Evolutionary conservation across 2,113 vertebrate species (phyloP).

Genomic region (Hemicordylus capensis): DNA sequence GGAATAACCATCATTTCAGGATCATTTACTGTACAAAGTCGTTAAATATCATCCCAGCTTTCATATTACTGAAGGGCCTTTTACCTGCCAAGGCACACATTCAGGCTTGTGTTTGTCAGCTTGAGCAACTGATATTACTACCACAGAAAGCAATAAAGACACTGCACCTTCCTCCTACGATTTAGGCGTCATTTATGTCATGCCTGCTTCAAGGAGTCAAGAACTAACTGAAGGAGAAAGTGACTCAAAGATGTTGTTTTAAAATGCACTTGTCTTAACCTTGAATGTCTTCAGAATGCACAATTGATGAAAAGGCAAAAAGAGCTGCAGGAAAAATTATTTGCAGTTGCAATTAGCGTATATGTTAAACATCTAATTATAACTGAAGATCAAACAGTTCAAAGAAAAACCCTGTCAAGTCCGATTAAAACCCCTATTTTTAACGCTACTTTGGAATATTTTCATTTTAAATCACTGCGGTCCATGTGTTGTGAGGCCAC

Average conservation of each 20-base stretch:
- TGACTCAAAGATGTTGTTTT: constrained; percentile 16
- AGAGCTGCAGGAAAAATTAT: constrained; percentile 20
- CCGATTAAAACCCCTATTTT: background rate
- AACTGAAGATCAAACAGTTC: constrained; percentile 1
- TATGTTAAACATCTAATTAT: constrained; percentile 2
- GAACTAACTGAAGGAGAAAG: constrained; percentile 27
- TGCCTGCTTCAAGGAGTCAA: constrained; percentile 17
- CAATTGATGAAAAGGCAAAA: background rate
- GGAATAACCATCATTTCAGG: constrained; percentile 11
- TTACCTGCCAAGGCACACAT: constrained; percentile 10
- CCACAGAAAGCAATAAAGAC: constrained; percentile 3
- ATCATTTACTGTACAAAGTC: constrained; percentile 18
- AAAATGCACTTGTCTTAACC: constrained; percentile 23
- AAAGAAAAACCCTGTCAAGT: background rate
- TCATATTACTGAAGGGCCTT: constrained; percentile 31
- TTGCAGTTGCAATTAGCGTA: background rate
- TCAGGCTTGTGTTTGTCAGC: background rate
- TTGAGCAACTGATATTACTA: constrained; percentile 25
- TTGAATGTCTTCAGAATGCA: background rate
- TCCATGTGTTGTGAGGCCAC: background rate
- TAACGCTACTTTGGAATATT: background rate
- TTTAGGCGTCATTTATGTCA: constrained; percentile 43
- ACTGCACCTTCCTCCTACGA: constrained; percentile 10
- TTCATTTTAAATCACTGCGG: background rate
- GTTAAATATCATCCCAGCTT: constrained; percentile 13